A percentile compares a stretch with the other conserved stretches of the same genome.
phyloP scores from a whole-genome alignment of 2,797 vertebrate genomes.

The Pampus argenteus region DNA sequence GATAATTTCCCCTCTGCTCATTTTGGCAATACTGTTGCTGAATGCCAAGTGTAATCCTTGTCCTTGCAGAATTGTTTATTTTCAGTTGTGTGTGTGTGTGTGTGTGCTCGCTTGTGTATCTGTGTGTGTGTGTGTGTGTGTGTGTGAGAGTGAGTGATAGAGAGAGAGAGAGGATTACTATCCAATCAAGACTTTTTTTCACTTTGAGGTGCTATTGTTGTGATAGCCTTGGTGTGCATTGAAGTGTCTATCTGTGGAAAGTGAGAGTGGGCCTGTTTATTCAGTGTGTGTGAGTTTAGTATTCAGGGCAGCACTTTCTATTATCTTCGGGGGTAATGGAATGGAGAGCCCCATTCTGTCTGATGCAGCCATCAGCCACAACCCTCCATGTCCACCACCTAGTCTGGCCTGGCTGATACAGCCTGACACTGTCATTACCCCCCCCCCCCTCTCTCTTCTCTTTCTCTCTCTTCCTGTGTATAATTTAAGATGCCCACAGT shows the following conservation, averaged over 20 bases:
- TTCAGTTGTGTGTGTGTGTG: slow-evolving; percentile 18
- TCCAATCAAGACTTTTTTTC: slow-evolving; percentile 44
- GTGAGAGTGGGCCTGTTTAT: slow-evolving; percentile 50
- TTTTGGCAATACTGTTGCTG: slow-evolving; percentile 22
- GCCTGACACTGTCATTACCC: slow-evolving; percentile 64
- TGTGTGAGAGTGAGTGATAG: not conserved
- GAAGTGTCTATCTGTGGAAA: slow-evolving; percentile 52
- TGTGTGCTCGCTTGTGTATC: not conserved
- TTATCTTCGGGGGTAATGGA: slow-evolving; percentile 78
- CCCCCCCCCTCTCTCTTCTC: slow-evolving; percentile 26
- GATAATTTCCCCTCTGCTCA: slow-evolving; percentile 23
- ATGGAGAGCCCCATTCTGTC: slow-evolving; percentile 68
- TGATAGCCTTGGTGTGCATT: slow-evolving; percentile 53
- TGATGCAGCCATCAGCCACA: slow-evolving; percentile 64
- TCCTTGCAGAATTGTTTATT: slow-evolving; percentile 37
- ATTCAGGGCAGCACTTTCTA: slow-evolving; percentile 76
- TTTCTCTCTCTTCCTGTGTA: slow-evolving; percentile 48
- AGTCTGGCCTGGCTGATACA: slow-evolving; percentile 48
- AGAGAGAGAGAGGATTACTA: slow-evolving; percentile 45
- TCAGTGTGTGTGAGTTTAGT: slow-evolving; percentile 67
- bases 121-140: not conserved
- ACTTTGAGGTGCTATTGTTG: slow-evolving; percentile 45
- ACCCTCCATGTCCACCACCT: slow-evolving; percentile 49
- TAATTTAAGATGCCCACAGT: slow-evolving; percentile 58
- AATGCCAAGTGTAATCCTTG: slow-evolving; percentile 41